Evolutionary conservation across 2,888 invertebrate species (phyloP).

Genomic region (Agrochola macilenta): DNA sequence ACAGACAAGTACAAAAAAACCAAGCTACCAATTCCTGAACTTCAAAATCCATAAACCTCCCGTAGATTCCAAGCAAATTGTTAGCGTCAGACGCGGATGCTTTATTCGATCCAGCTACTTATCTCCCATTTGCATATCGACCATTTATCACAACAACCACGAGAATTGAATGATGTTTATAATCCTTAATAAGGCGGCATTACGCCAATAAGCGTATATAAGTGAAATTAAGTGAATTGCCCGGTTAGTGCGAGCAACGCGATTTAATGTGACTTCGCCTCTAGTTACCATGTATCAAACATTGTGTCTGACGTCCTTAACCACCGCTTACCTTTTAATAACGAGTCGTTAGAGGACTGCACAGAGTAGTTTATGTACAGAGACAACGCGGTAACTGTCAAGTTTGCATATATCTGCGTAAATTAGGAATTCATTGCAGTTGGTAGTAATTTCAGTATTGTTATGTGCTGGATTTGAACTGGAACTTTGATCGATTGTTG

Average conservation of each 20-base stretch:
- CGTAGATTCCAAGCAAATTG: conserved; percentile 20
- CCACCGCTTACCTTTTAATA: conserved; percentile 84
- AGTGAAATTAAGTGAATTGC: conserved; percentile 87
- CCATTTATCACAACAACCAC: conserved; percentile 60
- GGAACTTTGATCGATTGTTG: not conserved
- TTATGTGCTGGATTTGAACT: not conserved
- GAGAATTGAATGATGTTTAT: conserved; percentile 79
- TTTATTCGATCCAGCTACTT: conserved; percentile 54
- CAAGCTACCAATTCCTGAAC: not conserved
- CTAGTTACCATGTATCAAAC: conserved; percentile 88
- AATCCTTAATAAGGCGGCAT: conserved; percentile 79
- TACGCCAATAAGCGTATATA: conserved; percentile 81
- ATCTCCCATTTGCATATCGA: conserved; percentile 54
- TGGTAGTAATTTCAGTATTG: not conserved
- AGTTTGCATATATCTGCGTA: conserved; percentile 7
- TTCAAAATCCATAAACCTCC: conserved; percentile 4
- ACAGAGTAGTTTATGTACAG: conserved; percentile 74
- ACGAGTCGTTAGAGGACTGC: conserved; percentile 79
- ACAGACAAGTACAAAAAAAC: not conserved
- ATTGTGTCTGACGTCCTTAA: conserved; percentile 78
- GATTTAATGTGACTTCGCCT: conserved; percentile 84
- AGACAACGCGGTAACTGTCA: conserved; percentile 29
- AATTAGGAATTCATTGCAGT: not conserved
- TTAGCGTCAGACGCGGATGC: conserved; percentile 13
- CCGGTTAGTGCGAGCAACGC: conserved; percentile 79